A percentile compares a stretch with the other conserved stretches of the same genome.
These are phyloP conservation scores for Acipenser ruthenus DNA, from an alignment of 2,797 vertebrate species.

Conservation along the genomic window DNA sequence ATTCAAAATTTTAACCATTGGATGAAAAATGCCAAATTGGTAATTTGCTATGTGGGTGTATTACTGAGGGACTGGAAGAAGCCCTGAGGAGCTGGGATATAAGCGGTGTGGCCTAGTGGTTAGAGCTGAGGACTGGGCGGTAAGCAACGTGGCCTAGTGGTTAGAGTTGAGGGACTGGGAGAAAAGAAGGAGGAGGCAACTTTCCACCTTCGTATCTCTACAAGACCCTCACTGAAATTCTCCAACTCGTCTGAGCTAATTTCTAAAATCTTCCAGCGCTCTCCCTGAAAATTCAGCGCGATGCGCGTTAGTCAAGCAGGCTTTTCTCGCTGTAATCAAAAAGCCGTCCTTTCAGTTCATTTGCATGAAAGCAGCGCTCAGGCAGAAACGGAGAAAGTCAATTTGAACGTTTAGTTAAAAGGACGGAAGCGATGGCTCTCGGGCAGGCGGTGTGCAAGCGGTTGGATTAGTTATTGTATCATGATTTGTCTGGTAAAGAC, in stretches of 20 bases:
- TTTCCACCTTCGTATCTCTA: too few species aligned
- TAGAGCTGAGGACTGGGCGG: too few species aligned
- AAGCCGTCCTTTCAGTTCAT: background rate
- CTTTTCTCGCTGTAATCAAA: background rate
- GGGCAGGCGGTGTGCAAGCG: conserved; percentile 35
- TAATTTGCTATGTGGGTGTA: too few species aligned
- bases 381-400: conserved; percentile 60
- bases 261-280: conserved; percentile 21
- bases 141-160: background rate
- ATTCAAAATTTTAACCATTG: too few species aligned
- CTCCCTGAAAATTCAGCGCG: background rate
- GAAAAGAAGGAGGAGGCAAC: too few species aligned
- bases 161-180: background rate
- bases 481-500: conserved; percentile 76
- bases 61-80: too few species aligned
- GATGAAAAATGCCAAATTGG: too few species aligned
- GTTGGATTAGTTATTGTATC: conserved; percentile 68
- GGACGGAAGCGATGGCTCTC: conserved; percentile 55
- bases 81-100: too few species aligned
- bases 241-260: conserved; percentile 22
- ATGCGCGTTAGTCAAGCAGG: too few species aligned
- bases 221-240: conserved; percentile 14
- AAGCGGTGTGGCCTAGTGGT: too few species aligned
- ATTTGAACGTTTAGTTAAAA: conserved; percentile 73
- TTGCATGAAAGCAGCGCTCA: conserved; percentile 48